A percentile compares a stretch with the other conserved stretches of the same genome.
These are phyloP conservation scores for Lemur catta DNA, from an alignment of 2,797 vertebrate species.

Conservation along the genomic window DNA sequence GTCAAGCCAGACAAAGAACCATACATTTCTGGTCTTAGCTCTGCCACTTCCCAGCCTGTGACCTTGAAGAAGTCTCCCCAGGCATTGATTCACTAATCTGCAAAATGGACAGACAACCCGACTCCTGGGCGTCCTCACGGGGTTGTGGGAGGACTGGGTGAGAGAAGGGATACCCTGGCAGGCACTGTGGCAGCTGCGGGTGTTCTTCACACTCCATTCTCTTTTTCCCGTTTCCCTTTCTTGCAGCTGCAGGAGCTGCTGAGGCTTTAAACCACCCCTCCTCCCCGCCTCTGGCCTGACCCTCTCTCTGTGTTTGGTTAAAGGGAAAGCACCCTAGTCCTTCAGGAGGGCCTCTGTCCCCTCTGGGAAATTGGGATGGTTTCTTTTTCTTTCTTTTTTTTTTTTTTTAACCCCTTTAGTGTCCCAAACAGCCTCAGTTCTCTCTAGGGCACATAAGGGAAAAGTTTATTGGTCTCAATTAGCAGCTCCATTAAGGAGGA, in stretches of 20 bases:
- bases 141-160: background rate
- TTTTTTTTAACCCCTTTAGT: conserved; percentile 51
- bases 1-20: background rate
- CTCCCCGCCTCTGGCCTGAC: background rate
- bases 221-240: background rate
- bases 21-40: background rate
- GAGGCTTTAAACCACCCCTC: background rate
- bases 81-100: conserved; percentile 22
- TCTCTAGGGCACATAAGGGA: conserved; percentile 47
- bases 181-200: background rate
- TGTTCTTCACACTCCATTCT: background rate
- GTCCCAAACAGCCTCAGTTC: conserved; percentile 7
- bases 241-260: background rate
- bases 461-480: conserved; percentile 79
- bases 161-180: background rate
- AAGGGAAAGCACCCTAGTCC: background rate
- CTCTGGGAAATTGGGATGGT: background rate
- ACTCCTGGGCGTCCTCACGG: background rate
- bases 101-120: conserved; percentile 47
- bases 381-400: background rate
- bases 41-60: background rate
- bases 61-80: conserved; percentile 9
- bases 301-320: conserved; percentile 20
- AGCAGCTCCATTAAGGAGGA: conserved; percentile 75
- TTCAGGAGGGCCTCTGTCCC: background rate